phyloP scores from a whole-genome alignment of 2,888 invertebrate genomes.

The Blera fallax region DNA sequence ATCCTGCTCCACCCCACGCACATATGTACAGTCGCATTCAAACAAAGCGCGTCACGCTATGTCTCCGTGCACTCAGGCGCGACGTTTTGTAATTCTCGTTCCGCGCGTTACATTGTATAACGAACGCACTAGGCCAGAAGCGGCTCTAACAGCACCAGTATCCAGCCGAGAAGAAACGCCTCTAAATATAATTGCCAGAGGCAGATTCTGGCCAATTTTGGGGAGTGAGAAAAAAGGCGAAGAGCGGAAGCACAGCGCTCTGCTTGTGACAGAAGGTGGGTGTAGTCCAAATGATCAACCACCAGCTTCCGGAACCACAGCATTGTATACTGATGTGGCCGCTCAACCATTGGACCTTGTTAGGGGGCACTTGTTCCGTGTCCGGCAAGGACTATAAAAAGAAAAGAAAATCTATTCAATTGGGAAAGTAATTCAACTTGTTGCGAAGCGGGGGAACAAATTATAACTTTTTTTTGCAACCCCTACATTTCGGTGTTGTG shows the following conservation, averaged over 20 bases:
- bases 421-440: constrained; percentile 21
- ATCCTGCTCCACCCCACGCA: neutral
- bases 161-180: constrained; percentile 18
- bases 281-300: neutral
- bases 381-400: neutral
- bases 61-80: constrained; percentile 41
- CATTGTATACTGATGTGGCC: neutral
- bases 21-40: neutral
- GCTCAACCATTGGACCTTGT: neutral
- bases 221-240: neutral
- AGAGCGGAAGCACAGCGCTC: neutral
- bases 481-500: neutral
- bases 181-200: constrained; percentile 31
- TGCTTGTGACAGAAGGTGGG: constrained; percentile 9
- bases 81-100: constrained; percentile 15
- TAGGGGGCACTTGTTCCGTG: neutral
- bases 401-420: neutral
- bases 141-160: neutral
- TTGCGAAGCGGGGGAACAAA: neutral
- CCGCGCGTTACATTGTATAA: constrained; percentile 11
- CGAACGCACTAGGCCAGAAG: constrained; percentile 13
- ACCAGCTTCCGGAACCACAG: neutral
- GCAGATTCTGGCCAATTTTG: constrained; percentile 6
- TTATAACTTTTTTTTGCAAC: neutral
- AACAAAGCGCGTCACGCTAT: constrained; percentile 31